Evolutionary conservation across 1,140 invertebrate species (phyloP), one percentile per base, ranked within the genome.

Genomic region (Tetragnatha versicolor): DNA sequence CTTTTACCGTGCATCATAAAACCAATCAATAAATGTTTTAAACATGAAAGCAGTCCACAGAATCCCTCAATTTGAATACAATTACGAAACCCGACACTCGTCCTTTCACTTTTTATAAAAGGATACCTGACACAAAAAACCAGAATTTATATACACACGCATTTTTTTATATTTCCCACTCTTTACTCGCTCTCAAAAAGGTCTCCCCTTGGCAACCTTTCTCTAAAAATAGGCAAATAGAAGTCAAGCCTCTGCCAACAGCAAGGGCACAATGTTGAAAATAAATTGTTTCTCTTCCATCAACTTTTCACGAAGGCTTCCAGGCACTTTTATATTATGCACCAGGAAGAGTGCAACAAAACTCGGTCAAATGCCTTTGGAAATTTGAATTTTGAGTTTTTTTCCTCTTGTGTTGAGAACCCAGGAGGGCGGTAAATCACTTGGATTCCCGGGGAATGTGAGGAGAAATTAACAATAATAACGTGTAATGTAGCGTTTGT

Each of bases 351-450:
- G 61, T 42, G 29, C 39, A 42, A 42, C 61, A 42, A 42, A 65
- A 58, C 35, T 27, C 55, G 55, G 55, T 58, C 55, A 58, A 58
- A 27, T 58, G 55, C 37, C n/a, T 45, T 27, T 42, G 61, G 27
- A 42, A 65, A 65, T 63, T 63, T 63, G 37, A 63, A 63, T 63
- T 63, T 63, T 31, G 25, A 33, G 42, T 42, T 63, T 63, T 63
- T 55, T 58, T 58, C 12, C 35, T 20, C 14, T 58, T n/a, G 14
- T 58, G 31, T 20, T 10, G 9, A 33, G 20, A n/a, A 29, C 31
- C 14, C 29, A 58, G 55, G 35, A 58, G 31, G 35, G 55, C 55
- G 20, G 31, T n/a, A n/a, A n/a, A n/a, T n/a, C n/a, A n/a, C 25
- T 63, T 63, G 29, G 37, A 25, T 63, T 25, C 37, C 33, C 9